Evolutionary conservation across 2,888 invertebrate genomes (phyloP).

Genomic region (Aradus depressus): DNA sequence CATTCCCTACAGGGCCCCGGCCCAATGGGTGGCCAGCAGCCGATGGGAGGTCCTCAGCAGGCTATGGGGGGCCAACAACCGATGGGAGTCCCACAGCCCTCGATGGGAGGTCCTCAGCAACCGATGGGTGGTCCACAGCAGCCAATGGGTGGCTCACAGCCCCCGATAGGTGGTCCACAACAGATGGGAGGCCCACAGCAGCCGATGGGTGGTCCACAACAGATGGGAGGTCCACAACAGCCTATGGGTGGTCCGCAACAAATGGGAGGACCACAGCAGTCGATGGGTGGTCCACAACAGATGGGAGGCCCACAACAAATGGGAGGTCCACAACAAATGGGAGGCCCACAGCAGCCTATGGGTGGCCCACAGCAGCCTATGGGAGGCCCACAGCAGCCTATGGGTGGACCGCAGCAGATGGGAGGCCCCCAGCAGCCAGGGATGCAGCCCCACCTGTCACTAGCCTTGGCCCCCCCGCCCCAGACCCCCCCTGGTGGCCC

Average conservation of each 20-base stretch:
- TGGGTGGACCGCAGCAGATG: conserved; percentile 3
- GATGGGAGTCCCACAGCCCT: conserved; percentile 2
- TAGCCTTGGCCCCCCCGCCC: conserved; percentile 9
- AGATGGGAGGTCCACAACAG: background rate
- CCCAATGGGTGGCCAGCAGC: conserved; percentile 3
- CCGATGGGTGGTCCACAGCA: conserved; percentile 6
- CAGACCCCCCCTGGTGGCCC: conserved; percentile 13
- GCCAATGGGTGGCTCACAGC: background rate
- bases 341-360: conserved; percentile 2
- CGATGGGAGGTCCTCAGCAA: conserved; percentile 3
- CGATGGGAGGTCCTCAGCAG: background rate
- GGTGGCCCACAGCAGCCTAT: conserved; percentile 9
- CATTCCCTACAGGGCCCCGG: conserved; percentile 29
- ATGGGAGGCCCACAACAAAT: background rate
- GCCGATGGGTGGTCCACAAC: conserved; percentile 6
- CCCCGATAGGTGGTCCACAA: conserved; percentile 6
- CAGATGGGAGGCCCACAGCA: conserved; percentile 1
- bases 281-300: background rate
- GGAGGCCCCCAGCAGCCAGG: conserved; percentile 4
- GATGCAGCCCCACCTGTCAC: conserved; percentile 1
- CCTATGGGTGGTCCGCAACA: conserved; percentile 17
- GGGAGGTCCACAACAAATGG: conserved; percentile 5
- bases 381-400: background rate
- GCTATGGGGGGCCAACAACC: conserved; percentile 13
- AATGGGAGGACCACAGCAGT: conserved; percentile 6